Evolutionary conservation across 2,797 vertebrate genomes (phyloP), one percentile per base, ranked within the genome.

Genomic region (Peromyscus nudipes): DNA sequence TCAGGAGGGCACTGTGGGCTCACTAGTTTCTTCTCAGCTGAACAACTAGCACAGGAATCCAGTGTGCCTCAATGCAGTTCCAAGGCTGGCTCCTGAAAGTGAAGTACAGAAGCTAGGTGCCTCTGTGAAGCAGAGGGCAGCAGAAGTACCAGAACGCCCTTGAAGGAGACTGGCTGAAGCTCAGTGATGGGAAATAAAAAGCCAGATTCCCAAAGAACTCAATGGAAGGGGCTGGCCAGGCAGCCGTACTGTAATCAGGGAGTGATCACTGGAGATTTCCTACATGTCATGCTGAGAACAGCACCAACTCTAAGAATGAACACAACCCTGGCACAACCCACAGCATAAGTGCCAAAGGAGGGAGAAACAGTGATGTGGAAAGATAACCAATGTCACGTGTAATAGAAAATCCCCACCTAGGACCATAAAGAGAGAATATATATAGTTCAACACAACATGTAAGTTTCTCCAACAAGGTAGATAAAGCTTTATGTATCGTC

Each of bases 121-220:
- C 71, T 69, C 49, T 4, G 0, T 3, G 23, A 29, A 71, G 81
- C 65, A 49, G 84, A 81, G 71, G 55, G 80, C 6, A 46, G 62
- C 88, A n/a, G 76, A 62, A 0, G 12, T 13, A 49, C 16, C 31
- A 9, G 55, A 21, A 21, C 0, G 0, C 40, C 43, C 62, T 7
- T 2, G n/a, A 55, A 83, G 65, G 69, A 60, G 85, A 55, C 40
- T 57, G 73, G 40, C 55, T 25, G n/a, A 80, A 69, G 62, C 67
- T 13, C 1, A 81, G 49, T 4, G 25, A 57, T 64, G 55, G 87
- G 89, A 23, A 60, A 77, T 46, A 67, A 89, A 95, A 94, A 79
- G 13, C 19, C 87, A 77, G 84, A 81, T 65, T 90, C 87, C 73
- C 34, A 73, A 92, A 67, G 62, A 81, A 65, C 65, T 89, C 34